Conservation (phyloP, 2,113 vertebrate genomes). For the Ptychochromis oligacanthus region DNA sequence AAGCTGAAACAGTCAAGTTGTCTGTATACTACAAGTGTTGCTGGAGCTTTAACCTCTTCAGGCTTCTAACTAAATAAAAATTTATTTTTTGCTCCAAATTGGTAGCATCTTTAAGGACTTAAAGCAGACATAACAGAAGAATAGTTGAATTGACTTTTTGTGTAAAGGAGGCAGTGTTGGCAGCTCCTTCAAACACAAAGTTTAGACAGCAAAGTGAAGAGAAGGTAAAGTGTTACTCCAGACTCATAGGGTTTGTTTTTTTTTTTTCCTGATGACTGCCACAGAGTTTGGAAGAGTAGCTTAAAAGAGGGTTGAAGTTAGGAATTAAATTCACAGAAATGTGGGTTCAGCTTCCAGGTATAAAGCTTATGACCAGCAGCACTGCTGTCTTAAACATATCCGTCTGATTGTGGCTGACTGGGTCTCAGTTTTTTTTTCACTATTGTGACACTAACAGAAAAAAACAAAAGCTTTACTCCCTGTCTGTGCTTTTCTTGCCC, state of each 20-base stretch:
- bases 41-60: neutral
- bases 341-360: too few species aligned
- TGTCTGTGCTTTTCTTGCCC: neutral
- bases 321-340: too few species aligned
- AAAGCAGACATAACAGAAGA: neutral
- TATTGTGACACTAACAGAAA: neutral
- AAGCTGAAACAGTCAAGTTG: neutral
- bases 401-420: too few species aligned
- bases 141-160: too few species aligned
- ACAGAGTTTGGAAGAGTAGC: neutral
- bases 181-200: rapidly evolving
- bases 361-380: too few species aligned
- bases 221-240: neutral
- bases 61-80: neutral
- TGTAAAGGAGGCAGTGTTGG: too few species aligned
- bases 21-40: neutral
- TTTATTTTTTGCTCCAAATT: rapidly evolving
- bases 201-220: neutral
- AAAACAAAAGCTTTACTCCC: neutral
- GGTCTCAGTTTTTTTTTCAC: neutral
- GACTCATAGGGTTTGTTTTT: too few species aligned
- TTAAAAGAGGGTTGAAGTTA: neutral
- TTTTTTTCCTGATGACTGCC: neutral
- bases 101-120: neutral
- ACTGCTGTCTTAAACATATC: too few species aligned